phyloP scores from a whole-genome alignment of 2,797 vertebrate species.

The Micrastur ruficollis region DNA sequence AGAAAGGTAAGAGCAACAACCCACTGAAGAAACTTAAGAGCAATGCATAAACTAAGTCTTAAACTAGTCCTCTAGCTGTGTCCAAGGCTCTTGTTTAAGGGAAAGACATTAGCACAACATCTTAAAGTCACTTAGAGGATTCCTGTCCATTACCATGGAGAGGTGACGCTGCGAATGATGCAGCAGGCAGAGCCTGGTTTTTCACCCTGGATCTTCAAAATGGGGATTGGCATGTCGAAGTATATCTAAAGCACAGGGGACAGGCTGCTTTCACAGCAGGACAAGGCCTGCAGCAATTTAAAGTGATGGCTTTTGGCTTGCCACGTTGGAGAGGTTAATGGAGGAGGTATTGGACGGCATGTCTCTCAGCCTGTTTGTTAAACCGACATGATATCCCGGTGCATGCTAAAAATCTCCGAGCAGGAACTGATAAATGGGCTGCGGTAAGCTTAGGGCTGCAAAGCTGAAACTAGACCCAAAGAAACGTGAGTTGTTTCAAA shows the following conservation, averaged over 20 bases:
- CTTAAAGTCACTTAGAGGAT: background rate
- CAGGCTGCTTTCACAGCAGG: conserved; percentile 53
- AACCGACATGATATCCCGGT: background rate
- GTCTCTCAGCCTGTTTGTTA: background rate
- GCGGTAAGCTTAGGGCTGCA: background rate
- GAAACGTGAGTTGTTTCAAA: background rate
- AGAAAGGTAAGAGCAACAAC: rapidly evolving
- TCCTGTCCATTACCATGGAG: background rate
- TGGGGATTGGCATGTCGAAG: background rate
- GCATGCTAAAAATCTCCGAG: background rate
- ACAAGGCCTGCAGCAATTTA: background rate
- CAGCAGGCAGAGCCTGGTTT: background rate
- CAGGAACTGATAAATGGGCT: conserved; percentile 32
- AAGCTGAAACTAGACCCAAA: background rate
- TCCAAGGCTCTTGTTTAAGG: background rate
- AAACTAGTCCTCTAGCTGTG: background rate
- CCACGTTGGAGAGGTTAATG: conserved; percentile 25
- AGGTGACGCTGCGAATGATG: background rate
- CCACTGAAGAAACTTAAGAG: background rate
- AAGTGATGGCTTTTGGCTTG: background rate
- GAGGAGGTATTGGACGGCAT: background rate
- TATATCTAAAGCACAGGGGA: conserved; percentile 1
- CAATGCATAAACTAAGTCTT: background rate
- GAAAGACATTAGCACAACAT: background rate
- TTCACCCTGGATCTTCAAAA: background rate